Percentiles rank a stretch among this genome's conserved stretches.
Conservation (phyloP, 2,113 vertebrate genomes). For the Globicephala melas region DNA sequence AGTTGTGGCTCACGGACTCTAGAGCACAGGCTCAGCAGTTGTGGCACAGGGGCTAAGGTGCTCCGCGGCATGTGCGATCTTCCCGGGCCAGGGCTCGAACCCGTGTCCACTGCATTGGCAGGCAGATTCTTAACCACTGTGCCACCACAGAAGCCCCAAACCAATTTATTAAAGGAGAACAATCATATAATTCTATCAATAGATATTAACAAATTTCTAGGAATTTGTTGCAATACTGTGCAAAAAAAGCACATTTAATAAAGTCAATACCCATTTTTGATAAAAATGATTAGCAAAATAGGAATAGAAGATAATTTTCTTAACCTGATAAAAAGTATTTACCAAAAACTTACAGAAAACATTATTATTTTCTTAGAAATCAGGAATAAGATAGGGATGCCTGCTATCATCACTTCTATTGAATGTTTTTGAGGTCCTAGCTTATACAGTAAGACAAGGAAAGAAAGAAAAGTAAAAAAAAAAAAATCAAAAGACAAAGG, state of each 20-base stretch:
- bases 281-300: conserved; percentile 5
- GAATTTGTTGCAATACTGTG: background rate
- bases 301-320: conserved; percentile 3
- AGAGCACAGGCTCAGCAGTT: too few relatives aligned
- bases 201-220: background rate
- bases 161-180: background rate
- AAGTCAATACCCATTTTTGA: conserved; percentile 6
- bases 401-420: background rate
- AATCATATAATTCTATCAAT: background rate
- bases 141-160: background rate
- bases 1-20: too few relatives aligned
- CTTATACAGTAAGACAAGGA: background rate
- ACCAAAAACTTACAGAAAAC: background rate
- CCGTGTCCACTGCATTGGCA: too few relatives aligned
- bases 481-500: background rate
- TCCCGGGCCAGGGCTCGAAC: too few relatives aligned
- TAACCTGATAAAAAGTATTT: conserved; percentile 1
- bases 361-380: conserved; percentile 12
- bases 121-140: too few relatives aligned
- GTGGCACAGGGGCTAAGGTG: too few relatives aligned
- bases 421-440: background rate
- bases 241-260: background rate
- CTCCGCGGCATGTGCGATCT: too few relatives aligned
- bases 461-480: background rate
- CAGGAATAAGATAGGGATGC: background rate